Conservation (phyloP, 2,797 vertebrate genomes). For the Mycteria americana region DNA sequence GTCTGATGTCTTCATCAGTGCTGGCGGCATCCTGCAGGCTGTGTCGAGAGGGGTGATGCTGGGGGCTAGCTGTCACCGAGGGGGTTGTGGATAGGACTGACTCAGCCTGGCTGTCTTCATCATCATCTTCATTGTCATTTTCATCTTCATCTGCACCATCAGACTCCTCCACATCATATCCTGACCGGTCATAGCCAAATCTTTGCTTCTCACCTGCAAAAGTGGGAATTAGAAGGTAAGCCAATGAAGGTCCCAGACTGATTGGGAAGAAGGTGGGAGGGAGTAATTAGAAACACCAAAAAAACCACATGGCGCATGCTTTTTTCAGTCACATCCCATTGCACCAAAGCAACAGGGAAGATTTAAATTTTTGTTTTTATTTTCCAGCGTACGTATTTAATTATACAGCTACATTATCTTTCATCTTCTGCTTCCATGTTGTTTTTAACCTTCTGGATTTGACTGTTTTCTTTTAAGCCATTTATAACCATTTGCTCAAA, state of each 20-base stretch:
- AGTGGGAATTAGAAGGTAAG: not conserved
- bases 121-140: slow-evolving; percentile 95
- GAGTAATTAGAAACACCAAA: not conserved
- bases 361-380: not conserved
- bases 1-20: slow-evolving; percentile 68
- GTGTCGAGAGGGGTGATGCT: slow-evolving; percentile 80
- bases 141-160: slow-evolving; percentile 93
- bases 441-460: not conserved
- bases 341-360: not conserved
- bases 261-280: not conserved
- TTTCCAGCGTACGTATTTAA: not conserved
- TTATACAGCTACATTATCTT: not conserved
- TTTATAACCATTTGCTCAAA: not conserved
- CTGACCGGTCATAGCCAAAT: slow-evolving; percentile 81
- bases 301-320: not conserved
- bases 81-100: slow-evolving; percentile 91
- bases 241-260: not conserved
- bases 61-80: slow-evolving; percentile 92
- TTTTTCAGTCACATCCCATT: not conserved
- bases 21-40: slow-evolving; percentile 66
- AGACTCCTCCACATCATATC: slow-evolving; percentile 93
- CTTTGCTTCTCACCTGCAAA: slow-evolving; percentile 88
- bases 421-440: not conserved
- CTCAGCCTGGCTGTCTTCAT: slow-evolving; percentile 96
- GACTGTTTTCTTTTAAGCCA: not conserved